A percentile compares a stretch with the other conserved stretches of the same genome.
Conservation (phyloP, 2,888 invertebrate species). For the Acanthosepion pharaonis region DNA sequence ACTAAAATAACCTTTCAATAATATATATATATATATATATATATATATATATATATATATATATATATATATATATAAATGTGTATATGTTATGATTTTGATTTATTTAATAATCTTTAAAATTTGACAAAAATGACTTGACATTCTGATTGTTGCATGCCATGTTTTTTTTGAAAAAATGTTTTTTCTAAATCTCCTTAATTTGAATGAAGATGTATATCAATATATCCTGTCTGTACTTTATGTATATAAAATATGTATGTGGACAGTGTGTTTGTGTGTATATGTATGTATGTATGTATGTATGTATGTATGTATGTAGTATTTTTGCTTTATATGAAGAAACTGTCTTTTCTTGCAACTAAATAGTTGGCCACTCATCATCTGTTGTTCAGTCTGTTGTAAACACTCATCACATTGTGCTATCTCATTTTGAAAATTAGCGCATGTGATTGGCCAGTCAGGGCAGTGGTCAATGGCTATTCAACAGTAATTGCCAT, state of each 20-base stretch:
- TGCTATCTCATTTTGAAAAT: neutral
- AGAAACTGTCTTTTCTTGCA: neutral
- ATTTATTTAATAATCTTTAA: too few relatives aligned
- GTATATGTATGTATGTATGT: too few relatives aligned
- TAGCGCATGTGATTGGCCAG: constrained; percentile 33
- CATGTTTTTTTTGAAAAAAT: too few relatives aligned
- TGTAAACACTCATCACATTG: constrained; percentile 15
- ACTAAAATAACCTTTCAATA: too few relatives aligned
- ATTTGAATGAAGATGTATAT: neutral
- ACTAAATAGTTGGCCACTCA: neutral
- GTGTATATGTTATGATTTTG: too few relatives aligned
- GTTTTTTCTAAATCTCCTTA: too few relatives aligned
- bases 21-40: too few relatives aligned
- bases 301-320: neutral
- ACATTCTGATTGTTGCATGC: too few relatives aligned
- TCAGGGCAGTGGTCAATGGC: constrained; percentile 33
- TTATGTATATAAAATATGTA: neutral
- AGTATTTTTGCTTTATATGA: too few relatives aligned
- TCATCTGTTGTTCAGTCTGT: constrained; percentile 33
- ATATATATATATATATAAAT: too few relatives aligned
- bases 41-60: too few relatives aligned
- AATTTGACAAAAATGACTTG: too few relatives aligned
- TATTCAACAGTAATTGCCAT: constrained; percentile 33
- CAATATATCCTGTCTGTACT: neutral
- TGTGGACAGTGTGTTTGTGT: neutral